phyloP scores from a whole-genome alignment of 2,888 invertebrate species.

The Melanchra persicariae region DNA sequence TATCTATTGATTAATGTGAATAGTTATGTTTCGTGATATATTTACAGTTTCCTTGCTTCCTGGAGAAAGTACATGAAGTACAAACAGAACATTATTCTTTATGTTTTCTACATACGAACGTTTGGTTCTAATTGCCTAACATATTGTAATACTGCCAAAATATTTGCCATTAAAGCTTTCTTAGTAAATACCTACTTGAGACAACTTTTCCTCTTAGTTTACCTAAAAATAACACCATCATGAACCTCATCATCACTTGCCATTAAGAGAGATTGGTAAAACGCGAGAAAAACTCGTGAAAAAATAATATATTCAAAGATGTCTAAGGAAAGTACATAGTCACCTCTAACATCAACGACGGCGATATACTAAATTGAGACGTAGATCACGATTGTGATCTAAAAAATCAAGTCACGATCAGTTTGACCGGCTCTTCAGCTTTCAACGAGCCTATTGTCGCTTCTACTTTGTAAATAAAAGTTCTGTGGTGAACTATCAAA shows the following conservation, averaged over 20 bases:
- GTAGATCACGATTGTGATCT: slow-evolving; percentile 58
- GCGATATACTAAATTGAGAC: slow-evolving; percentile 50
- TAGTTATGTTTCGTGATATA: slow-evolving; percentile 39
- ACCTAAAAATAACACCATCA: background rate
- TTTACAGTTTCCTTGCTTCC: slow-evolving; percentile 28
- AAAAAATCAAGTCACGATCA: slow-evolving; percentile 72
- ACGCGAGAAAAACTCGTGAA: background rate
- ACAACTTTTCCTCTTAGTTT: background rate
- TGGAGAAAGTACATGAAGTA: slow-evolving; percentile 33
- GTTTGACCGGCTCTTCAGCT: slow-evolving; percentile 53
- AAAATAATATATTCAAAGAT: slow-evolving; percentile 14
- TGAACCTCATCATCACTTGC: background rate
- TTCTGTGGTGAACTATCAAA: slow-evolving; percentile 33
- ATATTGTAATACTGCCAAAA: no score
- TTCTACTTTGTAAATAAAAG: slow-evolving; percentile 40
- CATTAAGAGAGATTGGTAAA: background rate
- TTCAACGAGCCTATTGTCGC: slow-evolving; percentile 54
- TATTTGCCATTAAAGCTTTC: background rate
- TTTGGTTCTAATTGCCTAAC: background rate
- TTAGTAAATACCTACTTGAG: background rate
- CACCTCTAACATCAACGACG: slow-evolving; percentile 42
- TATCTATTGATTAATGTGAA: slow-evolving; percentile 33
- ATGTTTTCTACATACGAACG: background rate
- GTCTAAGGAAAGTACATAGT: slow-evolving; percentile 35
- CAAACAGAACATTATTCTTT: background rate